Percentiles rank a stretch among this genome's conserved stretches.
Evolutionary conservation across 2,113 vertebrate species (phyloP).

Genomic region (Platichthys flesus): DNA sequence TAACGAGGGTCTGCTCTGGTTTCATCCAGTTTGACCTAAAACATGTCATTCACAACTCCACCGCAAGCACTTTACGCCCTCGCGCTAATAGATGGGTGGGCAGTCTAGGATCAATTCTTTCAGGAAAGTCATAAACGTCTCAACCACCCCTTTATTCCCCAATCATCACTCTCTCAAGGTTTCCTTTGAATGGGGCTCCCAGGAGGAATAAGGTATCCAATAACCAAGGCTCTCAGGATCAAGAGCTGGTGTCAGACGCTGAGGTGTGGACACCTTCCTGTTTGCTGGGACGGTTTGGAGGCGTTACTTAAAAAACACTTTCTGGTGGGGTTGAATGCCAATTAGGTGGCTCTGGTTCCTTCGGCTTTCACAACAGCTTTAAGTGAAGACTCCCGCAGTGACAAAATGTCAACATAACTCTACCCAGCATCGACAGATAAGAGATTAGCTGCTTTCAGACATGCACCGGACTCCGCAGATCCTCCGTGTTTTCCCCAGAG

Average conservation of each 20-base stretch:
- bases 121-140: conserved; percentile 69
- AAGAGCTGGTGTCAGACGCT: conserved; percentile 55
- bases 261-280: conserved; percentile 53
- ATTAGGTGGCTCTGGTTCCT: conserved; percentile 51
- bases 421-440: conserved; percentile 5
- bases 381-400: conserved; percentile 11
- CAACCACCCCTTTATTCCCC: conserved; percentile 59
- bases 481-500: no score
- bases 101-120: conserved; percentile 52
- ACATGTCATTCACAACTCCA: conserved; percentile 61
- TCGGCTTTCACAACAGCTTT: conserved; percentile 19
- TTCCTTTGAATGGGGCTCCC: conserved; percentile 62
- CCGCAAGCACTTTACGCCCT: conserved; percentile 57
- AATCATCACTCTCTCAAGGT: conserved; percentile 56
- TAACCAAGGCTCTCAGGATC: conserved; percentile 51
- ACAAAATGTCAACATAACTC: conserved; percentile 35
- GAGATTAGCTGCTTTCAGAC: no score
- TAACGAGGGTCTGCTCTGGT: conserved; percentile 65
- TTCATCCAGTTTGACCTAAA: conserved; percentile 56
- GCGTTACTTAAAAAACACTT: conserved; percentile 74
- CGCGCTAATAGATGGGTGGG: conserved; percentile 63
- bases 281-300: conserved; percentile 40
- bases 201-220: conserved; percentile 58
- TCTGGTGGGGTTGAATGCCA: conserved; percentile 52
- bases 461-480: no score